Percentiles rank a stretch among this genome's conserved stretches.
These are phyloP conservation scores for Brachypteracias leptosomus DNA, from an alignment of 2,113 vertebrate genomes.

Conservation along the genomic window DNA sequence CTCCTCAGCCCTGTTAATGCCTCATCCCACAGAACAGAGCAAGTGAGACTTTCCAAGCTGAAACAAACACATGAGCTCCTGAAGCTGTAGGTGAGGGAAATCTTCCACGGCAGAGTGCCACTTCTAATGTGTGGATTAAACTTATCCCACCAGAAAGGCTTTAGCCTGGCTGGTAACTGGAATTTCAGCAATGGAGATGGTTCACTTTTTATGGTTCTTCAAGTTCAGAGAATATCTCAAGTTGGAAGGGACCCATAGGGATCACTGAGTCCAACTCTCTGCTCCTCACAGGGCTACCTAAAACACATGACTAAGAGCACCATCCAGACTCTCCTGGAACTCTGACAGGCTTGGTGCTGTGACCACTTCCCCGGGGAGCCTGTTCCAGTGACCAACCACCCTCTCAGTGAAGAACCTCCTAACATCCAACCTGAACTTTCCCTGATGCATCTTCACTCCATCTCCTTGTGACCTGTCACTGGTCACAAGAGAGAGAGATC, in stretches of 20 bases:
- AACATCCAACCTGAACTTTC: background rate
- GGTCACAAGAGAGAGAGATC: too few species aligned
- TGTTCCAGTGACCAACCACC: background rate
- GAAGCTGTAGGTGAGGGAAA: background rate
- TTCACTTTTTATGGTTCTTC: background rate
- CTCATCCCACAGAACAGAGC: background rate
- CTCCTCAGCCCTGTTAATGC: background rate
- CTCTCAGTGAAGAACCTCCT: too few species aligned
- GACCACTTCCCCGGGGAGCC: background rate
- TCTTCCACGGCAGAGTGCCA: background rate
- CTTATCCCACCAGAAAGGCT: background rate
- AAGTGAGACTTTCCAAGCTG: background rate
- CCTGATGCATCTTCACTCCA: background rate
- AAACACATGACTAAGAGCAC: too few species aligned
- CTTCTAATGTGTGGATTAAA: background rate
- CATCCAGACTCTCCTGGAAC: too few species aligned
- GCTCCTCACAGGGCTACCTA: too few species aligned
- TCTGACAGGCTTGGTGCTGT: too few species aligned
- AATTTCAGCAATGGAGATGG: background rate
- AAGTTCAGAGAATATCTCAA: background rate
- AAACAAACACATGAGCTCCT: background rate
- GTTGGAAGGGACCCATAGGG: background rate
- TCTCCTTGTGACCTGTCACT: too few species aligned
- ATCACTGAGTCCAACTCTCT: background rate
- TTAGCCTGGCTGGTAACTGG: background rate